phyloP scores from a whole-genome alignment of 2,888 invertebrate species.

The Liopterus haemorrhoidalis region DNA sequence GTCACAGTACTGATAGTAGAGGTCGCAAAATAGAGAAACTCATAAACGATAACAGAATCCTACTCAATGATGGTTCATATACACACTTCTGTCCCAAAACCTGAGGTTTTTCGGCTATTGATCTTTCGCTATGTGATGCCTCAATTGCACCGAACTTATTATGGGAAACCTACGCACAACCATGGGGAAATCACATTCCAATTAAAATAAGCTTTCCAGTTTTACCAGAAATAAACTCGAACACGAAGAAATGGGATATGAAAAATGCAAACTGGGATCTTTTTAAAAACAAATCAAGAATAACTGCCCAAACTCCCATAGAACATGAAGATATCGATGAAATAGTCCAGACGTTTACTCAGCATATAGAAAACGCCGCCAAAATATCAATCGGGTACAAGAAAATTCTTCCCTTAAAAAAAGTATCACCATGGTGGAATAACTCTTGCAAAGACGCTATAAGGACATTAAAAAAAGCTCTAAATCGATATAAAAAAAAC shows the following conservation, averaged over 20 bases:
- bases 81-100: too few species aligned
- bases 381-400: conserved; percentile 7
- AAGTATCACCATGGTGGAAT: conserved; percentile 15
- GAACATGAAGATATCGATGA: conserved; percentile 1
- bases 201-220: conserved; percentile 5
- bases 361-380: not conserved
- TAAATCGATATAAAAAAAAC: too few species aligned
- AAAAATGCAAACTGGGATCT: conserved; percentile 1
- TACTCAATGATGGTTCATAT: too few species aligned
- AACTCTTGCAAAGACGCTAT: conserved; percentile 3
- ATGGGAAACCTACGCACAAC: conserved; percentile 3
- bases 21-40: not conserved
- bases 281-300: not conserved
- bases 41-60: not conserved
- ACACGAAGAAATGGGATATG: conserved; percentile 9
- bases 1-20: not conserved
- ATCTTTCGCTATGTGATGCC: too few species aligned
- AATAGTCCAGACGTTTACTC: conserved; percentile 1
- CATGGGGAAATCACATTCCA: not conserved
- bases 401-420: too few species aligned
- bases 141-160: not conserved
- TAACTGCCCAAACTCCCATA: not conserved
- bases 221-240: too few species aligned
- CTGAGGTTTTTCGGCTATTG: too few species aligned
- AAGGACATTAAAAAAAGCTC: too few species aligned